Percentiles rank a stretch among this genome's conserved stretches.
Conservation (phyloP, 1,140 invertebrate species). For the Drosophila orosa region DNA sequence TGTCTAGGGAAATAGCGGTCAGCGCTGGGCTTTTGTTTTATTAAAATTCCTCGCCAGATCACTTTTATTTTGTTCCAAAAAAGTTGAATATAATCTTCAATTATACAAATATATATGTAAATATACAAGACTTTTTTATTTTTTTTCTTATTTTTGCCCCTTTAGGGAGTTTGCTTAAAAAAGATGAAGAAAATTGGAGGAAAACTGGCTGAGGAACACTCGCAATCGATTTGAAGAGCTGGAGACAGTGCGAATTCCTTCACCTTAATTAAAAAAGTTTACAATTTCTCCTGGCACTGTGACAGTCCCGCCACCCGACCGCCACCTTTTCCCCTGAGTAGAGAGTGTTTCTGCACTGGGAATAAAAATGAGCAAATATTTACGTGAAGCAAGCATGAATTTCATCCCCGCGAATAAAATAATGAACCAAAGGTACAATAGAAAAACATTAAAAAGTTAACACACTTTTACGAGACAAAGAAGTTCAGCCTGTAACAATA, state of each 20-base stretch:
- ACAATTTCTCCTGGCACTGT: constrained; percentile 60
- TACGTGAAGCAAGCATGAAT: no score
- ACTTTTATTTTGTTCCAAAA: constrained; percentile 4
- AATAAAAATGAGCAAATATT: neutral
- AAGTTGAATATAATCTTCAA: constrained; percentile 30
- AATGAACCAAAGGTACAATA: no score
- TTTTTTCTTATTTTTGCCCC: neutral
- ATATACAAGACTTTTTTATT: constrained; percentile 11
- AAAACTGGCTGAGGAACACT: constrained; percentile 9
- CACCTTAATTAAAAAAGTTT: constrained; percentile 82
- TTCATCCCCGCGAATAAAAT: no score
- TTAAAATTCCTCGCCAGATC: constrained; percentile 23
- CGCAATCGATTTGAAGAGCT: constrained; percentile 30
- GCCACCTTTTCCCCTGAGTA: neutral
- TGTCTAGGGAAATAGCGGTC: constrained; percentile 6
- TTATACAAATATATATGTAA: no score
- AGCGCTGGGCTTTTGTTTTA: constrained; percentile 8
- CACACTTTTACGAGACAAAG: no score
- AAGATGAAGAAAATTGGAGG: constrained; percentile 3
- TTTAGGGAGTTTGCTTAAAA: constrained; percentile 19
- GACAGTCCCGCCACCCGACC: constrained; percentile 42
- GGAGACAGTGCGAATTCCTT: constrained; percentile 64
- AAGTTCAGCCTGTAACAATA: no score
- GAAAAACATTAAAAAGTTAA: no score
- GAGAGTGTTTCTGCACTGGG: neutral